Conservation (phyloP, 1,140 invertebrate species). For the Zaprionus lachaisei region DNA sequence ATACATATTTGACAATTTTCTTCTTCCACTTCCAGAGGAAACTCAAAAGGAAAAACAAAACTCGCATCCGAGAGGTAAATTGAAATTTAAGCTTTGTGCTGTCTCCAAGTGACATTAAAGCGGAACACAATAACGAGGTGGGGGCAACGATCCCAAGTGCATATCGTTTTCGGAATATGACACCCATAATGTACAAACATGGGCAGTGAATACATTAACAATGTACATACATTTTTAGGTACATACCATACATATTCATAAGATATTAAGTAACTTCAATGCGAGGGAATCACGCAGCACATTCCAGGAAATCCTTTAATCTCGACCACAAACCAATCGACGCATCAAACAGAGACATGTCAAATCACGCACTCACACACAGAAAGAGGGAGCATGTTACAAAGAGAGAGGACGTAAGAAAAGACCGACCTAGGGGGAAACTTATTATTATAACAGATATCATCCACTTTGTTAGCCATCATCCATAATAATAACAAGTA, state of each 20-base stretch:
- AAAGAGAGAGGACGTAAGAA: not conserved
- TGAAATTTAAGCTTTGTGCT: constrained; percentile 41
- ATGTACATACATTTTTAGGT: not conserved
- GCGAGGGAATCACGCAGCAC: constrained; percentile 10
- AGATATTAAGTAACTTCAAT: constrained; percentile 27
- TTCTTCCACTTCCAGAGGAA: constrained; percentile 25
- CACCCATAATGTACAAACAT: not conserved
- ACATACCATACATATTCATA: not conserved
- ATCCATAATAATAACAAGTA: constrained; percentile 15
- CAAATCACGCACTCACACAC: not conserved
- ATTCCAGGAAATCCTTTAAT: constrained; percentile 34
- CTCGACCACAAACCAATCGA: constrained; percentile 28
- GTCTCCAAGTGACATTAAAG: constrained; percentile 9
- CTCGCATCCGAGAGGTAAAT: constrained; percentile 17
- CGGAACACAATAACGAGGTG: not conserved
- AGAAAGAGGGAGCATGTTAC: not conserved
- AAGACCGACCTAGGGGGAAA: not conserved
- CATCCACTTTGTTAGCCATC: constrained; percentile 14
- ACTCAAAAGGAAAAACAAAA: not conserved
- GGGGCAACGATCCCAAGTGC: not conserved
- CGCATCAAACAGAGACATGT: constrained; percentile 3
- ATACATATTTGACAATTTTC: constrained; percentile 47
- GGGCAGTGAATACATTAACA: not conserved
- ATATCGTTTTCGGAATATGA: constrained; percentile 3
- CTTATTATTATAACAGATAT: constrained; percentile 31